These are phyloP conservation scores for Sebastes paucispinis DNA, from an alignment of 2,797 vertebrate species.

Conservation along the genomic window DNA sequence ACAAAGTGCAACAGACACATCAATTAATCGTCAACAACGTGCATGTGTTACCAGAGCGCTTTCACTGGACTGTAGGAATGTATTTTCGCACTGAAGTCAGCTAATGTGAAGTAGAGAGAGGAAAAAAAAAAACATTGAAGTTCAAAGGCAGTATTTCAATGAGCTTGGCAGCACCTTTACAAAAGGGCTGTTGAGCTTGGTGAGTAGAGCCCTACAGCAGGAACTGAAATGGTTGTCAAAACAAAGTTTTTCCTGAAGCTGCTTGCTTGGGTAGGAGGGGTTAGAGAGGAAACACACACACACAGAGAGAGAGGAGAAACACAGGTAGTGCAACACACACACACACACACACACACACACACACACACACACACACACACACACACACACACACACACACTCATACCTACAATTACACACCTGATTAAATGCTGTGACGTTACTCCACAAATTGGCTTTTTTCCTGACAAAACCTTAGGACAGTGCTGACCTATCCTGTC, in stretches of 20 bases:
- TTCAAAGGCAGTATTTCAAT: conserved; percentile 51
- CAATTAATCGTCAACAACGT: conserved; percentile 34
- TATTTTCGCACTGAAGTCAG: conserved; percentile 19
- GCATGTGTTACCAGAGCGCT: not conserved
- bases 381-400: not conserved
- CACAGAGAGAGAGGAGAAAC: not conserved
- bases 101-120: not conserved
- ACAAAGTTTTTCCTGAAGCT: conserved; percentile 38
- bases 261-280: not conserved
- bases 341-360: not conserved
- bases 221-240: conserved; percentile 51
- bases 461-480: conserved; percentile 17
- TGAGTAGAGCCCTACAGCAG: conserved; percentile 18
- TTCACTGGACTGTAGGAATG: conserved; percentile 4
- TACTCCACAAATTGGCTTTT: conserved; percentile 14
- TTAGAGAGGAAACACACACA: not conserved
- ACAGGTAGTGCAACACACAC: conserved; percentile 1
- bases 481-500: conserved; percentile 10
- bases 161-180: conserved; percentile 32
- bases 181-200: conserved; percentile 29
- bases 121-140: not conserved
- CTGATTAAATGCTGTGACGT: conserved; percentile 24
- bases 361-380: not conserved
- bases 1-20: conserved; percentile 30
- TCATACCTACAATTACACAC: not conserved